Conservation (phyloP, 2,113 vertebrate genomes). For the Pluvianellus socialis region DNA sequence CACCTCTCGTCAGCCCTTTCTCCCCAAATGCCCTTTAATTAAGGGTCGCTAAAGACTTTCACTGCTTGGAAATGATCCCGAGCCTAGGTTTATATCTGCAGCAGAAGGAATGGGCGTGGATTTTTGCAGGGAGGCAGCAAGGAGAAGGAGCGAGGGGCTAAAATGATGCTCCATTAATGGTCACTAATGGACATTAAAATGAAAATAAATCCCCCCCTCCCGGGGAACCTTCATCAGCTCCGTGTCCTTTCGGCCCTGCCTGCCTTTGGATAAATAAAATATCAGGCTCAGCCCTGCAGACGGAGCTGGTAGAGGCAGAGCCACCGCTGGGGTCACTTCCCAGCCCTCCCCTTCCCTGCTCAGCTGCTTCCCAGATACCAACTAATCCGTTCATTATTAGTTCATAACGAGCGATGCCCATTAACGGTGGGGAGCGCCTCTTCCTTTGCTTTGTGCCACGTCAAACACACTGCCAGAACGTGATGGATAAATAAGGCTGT, state of each 20-base stretch:
- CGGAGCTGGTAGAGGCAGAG: background rate
- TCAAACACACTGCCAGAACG: background rate
- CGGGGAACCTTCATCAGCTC: background rate
- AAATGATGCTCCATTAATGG: background rate
- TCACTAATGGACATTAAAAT: background rate
- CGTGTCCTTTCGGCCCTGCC: background rate
- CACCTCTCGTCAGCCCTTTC: conserved; percentile 38
- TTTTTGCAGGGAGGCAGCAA: background rate
- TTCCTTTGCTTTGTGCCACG: background rate
- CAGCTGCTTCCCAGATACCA: background rate
- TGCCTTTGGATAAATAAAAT: conserved; percentile 37
- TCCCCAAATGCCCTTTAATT: conserved; percentile 70
- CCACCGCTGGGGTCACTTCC: background rate
- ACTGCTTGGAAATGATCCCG: background rate
- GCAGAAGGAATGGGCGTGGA: background rate
- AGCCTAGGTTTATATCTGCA: background rate
- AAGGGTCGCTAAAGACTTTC: conserved; percentile 51
- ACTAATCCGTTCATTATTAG: background rate
- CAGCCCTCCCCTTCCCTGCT: background rate
- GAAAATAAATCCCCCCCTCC: background rate
- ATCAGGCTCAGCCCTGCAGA: background rate
- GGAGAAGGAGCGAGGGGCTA: background rate
- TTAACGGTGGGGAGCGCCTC: background rate
- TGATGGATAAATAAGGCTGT: background rate
- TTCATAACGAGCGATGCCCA: background rate